These are phyloP conservation scores for Pantala flavescens DNA, from an alignment of 1,140 invertebrate species.

Conservation along the genomic window DNA sequence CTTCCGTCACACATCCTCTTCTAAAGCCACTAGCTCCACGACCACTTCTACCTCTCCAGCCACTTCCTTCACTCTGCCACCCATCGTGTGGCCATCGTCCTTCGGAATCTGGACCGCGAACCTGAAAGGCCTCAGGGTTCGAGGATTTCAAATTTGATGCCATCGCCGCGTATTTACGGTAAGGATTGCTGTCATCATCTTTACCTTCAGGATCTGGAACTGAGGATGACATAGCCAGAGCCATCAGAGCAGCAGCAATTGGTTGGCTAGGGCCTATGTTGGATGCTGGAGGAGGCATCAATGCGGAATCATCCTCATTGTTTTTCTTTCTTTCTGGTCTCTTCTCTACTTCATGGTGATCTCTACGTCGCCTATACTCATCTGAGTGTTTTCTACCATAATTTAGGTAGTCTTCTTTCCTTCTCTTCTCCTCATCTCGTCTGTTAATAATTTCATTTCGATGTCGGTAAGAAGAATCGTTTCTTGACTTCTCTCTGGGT, in stretches of 20 bases:
- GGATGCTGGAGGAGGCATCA: neutral
- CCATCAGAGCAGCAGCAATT: neutral
- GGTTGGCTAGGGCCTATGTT: neutral
- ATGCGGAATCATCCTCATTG: neutral
- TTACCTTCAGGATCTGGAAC: neutral
- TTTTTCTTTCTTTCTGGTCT: neutral
- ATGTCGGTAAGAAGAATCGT: neutral
- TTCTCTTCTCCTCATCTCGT: neutral
- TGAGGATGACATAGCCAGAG: neutral
- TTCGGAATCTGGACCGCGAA: neutral
- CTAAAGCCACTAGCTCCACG: neutral
- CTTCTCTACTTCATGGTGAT: neutral
- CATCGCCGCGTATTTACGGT: neutral
- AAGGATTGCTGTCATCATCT: neutral
- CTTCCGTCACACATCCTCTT: neutral
- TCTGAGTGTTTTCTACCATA: too few relatives aligned
- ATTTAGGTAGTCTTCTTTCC: neutral
- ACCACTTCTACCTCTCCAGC: neutral
- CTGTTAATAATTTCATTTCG: neutral
- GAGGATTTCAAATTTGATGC: neutral
- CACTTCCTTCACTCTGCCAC: neutral
- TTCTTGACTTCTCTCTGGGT: neutral
- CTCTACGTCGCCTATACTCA: too few relatives aligned
- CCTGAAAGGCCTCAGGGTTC: constrained; percentile 7
- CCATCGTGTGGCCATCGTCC: neutral